Conservation (phyloP, 2,888 invertebrate genomes). For the Tanaodytes sp. region DNA sequence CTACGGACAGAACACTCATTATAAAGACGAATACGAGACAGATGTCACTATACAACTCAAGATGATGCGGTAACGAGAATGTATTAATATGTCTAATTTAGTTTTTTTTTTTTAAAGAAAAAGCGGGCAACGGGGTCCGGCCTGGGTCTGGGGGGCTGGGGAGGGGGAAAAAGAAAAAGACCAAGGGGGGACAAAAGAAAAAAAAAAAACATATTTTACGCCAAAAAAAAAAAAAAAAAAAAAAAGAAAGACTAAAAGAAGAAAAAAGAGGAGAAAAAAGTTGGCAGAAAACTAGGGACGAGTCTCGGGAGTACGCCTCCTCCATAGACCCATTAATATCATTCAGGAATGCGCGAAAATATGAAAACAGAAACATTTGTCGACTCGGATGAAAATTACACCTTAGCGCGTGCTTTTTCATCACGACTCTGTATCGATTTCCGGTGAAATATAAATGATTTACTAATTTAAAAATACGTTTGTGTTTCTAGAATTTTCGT, state of each 20-base stretch:
- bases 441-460: constrained; percentile 38
- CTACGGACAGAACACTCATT: too few species aligned
- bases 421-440: constrained; percentile 43
- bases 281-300: too few species aligned
- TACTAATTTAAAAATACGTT: too few species aligned
- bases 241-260: neutral
- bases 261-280: constrained; percentile 17
- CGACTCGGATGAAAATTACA: constrained; percentile 39
- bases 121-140: too few species aligned
- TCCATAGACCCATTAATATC: constrained; percentile 39
- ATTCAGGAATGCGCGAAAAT: constrained; percentile 37
- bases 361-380: constrained; percentile 49
- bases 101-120: too few species aligned
- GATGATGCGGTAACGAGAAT: constrained; percentile 44
- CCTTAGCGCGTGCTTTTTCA: constrained; percentile 39
- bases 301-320: constrained; percentile 42
- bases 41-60: too few species aligned
- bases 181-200: constrained; percentile 4
- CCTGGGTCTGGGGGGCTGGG: too few species aligned
- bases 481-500: too few species aligned
- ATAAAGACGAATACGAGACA: too few species aligned
- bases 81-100: constrained; percentile 39
- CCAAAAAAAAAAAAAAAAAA: neutral
- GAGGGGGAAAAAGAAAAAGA: constrained; percentile 17
- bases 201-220: too few species aligned